Evolutionary conservation across 2,888 invertebrate genomes (phyloP), one percentile per base, ranked within the genome.

Genomic region (Sminthurides aquaticus): DNA sequence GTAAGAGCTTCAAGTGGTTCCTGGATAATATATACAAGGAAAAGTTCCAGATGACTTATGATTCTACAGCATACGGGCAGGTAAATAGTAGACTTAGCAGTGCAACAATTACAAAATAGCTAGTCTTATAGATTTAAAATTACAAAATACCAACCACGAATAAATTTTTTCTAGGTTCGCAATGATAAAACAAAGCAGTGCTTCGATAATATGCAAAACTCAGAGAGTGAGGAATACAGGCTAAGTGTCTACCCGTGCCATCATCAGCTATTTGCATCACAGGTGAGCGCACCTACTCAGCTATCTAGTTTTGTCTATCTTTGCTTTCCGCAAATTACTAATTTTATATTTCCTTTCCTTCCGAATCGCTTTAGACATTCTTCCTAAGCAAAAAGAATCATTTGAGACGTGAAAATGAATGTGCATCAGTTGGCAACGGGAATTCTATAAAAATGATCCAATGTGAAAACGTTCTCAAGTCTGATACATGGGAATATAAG

Each of bases 1-100:
- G 97, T 79, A 90, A 93, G 78, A 85, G 83, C 75, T 97, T 97
- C 80, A 87, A 88, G 76, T 96, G 96, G 96, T 96, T 87, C 80
- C 82, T 96, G 69, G 86, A 91, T 69, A 89, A 93, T 78, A 82
- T 96, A 2, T 92, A 91, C 79, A 88, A 87, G 27, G 90, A 93
- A 78, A 95, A 95, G 80, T 96, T 92, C 77, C 85, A 95, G 58
- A 89, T 90, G 0, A 91, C 91, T 62, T 85, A 90, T 76, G 86
- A 91, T 77, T 89, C 90, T 0, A 80, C 82, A 62, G 87, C 84
- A 0, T 90, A 87, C 79, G 95, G 95, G 70, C 73, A 83, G 84
- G 84, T 84, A 75, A 72, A 76, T 76, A n/a, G n/a, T n/a, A n/a
- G n/a, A n/a, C 26, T 49, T n/a, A n/a, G n/a, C n/a, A n/a, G n/a